Evolutionary conservation across 2,113 vertebrate genomes (phyloP).

Genomic region (Phaethornis superciliosus): DNA sequence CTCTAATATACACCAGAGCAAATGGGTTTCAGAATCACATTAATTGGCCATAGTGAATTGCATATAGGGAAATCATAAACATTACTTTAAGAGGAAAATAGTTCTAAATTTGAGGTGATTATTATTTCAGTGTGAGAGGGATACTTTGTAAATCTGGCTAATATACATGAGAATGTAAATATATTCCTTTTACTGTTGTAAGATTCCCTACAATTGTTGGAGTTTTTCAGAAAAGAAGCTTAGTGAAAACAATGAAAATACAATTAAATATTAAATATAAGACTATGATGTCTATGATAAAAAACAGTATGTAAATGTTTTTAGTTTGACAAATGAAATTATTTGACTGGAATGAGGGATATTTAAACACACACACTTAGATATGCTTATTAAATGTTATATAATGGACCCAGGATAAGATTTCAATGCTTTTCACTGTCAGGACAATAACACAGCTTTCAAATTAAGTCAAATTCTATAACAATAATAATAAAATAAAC

Average conservation of each 20-base stretch:
- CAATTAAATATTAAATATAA: background rate
- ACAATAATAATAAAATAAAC: background rate
- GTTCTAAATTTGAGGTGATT: background rate
- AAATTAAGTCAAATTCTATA: conserved; percentile 9
- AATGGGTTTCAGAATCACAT: background rate
- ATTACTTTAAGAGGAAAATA: background rate
- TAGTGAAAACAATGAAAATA: background rate
- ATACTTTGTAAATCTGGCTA: background rate
- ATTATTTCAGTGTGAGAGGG: background rate
- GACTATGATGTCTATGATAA: background rate
- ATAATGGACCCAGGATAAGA: background rate
- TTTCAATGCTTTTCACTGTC: background rate
- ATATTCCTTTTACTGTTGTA: background rate
- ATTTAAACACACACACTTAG: background rate
- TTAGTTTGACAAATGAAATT: background rate
- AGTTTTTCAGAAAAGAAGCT: background rate
- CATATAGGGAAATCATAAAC: background rate
- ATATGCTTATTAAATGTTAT: background rate
- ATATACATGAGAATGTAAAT: background rate
- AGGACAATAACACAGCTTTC: background rate
- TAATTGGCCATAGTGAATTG: background rate
- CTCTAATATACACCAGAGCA: background rate
- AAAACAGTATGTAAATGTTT: background rate
- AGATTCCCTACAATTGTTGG: background rate
- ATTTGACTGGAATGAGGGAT: background rate